A percentile compares a stretch with the other conserved stretches of the same genome.
Evolutionary conservation across 2,888 invertebrate species (phyloP).

Genomic region (Onthophagus sagittarius): DNA sequence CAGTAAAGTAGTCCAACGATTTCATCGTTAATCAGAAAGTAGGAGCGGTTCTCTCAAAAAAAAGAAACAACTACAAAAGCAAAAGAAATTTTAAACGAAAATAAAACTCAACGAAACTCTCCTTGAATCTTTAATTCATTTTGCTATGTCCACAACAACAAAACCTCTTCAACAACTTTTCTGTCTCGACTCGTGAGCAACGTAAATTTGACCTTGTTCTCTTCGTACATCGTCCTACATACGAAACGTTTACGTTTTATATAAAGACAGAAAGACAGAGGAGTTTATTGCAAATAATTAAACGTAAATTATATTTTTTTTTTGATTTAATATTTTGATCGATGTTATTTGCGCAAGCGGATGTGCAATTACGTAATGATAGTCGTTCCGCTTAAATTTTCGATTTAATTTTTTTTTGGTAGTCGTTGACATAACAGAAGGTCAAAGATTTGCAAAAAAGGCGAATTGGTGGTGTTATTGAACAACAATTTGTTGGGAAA

Average conservation of each 20-base stretch:
- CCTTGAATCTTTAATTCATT: not conserved
- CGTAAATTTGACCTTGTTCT: constrained; percentile 5
- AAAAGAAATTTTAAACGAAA: not conserved
- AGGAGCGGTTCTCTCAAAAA: not conserved
- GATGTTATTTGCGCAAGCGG: not conserved
- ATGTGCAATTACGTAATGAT: not conserved
- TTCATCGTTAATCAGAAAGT: not conserved
- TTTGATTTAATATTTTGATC: not conserved
- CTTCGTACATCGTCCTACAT: constrained; percentile 4
- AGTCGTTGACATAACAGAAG: not conserved
- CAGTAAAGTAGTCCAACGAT: not conserved
- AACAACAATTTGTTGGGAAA: not conserved
- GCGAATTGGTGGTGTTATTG: not conserved
- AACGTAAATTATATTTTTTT: not conserved
- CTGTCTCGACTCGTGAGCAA: not conserved
- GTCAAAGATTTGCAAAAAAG: not conserved
- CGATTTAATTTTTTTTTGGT: not conserved
- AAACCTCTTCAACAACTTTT: not conserved
- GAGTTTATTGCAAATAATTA: not conserved
- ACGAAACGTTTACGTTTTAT: constrained; percentile 8
- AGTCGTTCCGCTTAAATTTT: not conserved
- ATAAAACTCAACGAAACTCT: not conserved
- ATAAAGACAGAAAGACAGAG: not conserved
- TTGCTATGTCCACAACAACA: not conserved
- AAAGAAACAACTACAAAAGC: not conserved